Conservation (phyloP, 2,113 vertebrate species). For the Brienomyrus brachyistius region DNA sequence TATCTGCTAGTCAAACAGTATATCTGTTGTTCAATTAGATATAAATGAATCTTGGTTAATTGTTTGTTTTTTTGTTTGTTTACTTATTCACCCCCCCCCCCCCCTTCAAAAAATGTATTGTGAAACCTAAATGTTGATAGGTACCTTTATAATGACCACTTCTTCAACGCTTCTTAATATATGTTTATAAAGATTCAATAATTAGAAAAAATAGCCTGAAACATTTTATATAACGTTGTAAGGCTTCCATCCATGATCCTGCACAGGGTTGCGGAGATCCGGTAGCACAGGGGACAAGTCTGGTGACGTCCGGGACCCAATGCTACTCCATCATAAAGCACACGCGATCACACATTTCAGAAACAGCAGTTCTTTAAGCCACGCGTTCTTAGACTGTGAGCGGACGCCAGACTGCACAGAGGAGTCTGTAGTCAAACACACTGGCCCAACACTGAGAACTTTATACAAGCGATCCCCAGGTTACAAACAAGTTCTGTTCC, state of each 20-base stretch:
- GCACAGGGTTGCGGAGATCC: not conserved
- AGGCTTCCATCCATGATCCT: not conserved
- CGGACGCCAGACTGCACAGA: not conserved
- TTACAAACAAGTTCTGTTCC: no score
- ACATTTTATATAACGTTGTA: not conserved
- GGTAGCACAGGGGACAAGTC: not conserved
- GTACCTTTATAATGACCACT: not conserved
- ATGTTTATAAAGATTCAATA: not conserved
- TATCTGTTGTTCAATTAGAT: not conserved
- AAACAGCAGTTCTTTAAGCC: not conserved
- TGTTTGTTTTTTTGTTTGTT: not conserved
- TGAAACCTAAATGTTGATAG: not conserved
- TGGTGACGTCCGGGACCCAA: not conserved
- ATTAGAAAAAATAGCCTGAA: not conserved
- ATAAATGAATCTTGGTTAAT: not conserved
- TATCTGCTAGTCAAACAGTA: not conserved
- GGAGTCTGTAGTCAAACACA: not conserved
- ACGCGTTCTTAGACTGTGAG: not conserved
- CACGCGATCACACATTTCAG: not conserved
- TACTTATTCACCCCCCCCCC: not conserved
- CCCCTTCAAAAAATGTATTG: not conserved
- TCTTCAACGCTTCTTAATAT: not conserved
- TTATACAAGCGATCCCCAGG: not conserved
- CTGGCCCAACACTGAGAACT: not conserved
- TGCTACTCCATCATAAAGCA: not conserved